These are phyloP conservation scores for Smittia aterrima DNA, from an alignment of 2,888 invertebrate species.

Conservation along the genomic window DNA sequence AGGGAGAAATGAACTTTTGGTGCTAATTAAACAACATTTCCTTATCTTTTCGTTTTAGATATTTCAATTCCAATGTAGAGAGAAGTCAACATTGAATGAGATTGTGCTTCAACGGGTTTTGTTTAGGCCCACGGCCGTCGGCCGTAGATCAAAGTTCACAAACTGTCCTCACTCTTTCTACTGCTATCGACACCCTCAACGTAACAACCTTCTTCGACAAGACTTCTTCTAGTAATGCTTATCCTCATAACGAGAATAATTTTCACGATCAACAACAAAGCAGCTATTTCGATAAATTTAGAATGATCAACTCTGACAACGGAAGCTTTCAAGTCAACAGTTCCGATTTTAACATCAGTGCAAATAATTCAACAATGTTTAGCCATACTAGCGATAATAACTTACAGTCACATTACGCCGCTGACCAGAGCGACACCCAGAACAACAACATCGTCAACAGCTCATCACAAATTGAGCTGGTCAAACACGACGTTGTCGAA, in stretches of 20 bases:
- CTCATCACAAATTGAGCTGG: slow-evolving; percentile 8
- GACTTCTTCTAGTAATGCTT: not conserved
- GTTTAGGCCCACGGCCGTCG: slow-evolving; percentile 33
- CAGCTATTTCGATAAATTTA: not conserved
- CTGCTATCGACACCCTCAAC: slow-evolving; percentile 15
- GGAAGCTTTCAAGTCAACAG: not conserved
- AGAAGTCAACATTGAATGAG: not conserved
- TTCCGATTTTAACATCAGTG: not conserved
- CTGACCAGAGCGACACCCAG: slow-evolving; percentile 7
- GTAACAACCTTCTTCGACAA: slow-evolving; percentile 34
- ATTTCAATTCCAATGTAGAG: not conserved
- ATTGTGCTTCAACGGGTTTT: slow-evolving; percentile 38
- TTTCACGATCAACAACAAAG: not conserved
- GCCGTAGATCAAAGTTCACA: slow-evolving; percentile 36
- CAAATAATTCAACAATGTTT: not conserved
- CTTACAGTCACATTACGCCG: not conserved
- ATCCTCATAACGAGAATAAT: not conserved
- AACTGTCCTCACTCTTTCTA: not conserved
- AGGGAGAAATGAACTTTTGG: too few species aligned
- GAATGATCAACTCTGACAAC: not conserved
- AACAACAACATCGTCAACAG: slow-evolving; percentile 2
- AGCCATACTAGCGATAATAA: not conserved
- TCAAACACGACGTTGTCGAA: not conserved
- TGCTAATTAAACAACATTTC: not conserved
- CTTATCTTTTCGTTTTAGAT: not conserved